Evolutionary conservation across 2,113 vertebrate species (phyloP).

Genomic region (Leiothrix lutea): DNA sequence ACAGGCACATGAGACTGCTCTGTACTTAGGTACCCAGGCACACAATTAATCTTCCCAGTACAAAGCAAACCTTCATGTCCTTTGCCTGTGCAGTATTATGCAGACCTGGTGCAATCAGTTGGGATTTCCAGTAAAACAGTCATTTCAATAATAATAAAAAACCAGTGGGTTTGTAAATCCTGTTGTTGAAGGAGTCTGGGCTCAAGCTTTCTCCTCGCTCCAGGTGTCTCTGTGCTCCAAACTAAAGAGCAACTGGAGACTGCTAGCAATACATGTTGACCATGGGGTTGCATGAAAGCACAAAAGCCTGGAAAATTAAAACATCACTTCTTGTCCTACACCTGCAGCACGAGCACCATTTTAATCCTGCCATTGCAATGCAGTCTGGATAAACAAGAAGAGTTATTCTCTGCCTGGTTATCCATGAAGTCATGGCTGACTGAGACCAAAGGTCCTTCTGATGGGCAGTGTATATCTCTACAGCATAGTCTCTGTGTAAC

Average conservation of each 20-base stretch:
- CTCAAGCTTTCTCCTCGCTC: background rate
- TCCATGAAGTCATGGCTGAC: background rate
- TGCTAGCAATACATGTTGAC: background rate
- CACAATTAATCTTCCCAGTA: background rate
- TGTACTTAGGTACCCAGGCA: background rate
- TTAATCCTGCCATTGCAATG: background rate
- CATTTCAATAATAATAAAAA: background rate
- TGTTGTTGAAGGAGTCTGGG: background rate
- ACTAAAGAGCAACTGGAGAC: background rate
- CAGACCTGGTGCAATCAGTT: background rate
- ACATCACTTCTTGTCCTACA: background rate
- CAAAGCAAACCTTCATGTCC: background rate
- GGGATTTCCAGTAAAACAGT: background rate
- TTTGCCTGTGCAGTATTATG: background rate
- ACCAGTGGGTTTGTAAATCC: background rate
- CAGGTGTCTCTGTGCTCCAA: background rate
- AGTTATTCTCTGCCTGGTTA: background rate
- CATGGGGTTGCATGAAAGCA: background rate
- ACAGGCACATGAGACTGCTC: background rate
- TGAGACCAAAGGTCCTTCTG: background rate
- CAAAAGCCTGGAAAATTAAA: background rate
- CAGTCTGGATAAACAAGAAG: background rate
- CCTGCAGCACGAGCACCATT: rapidly evolving
- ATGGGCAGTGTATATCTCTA: background rate
- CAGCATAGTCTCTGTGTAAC: background rate